Base-by-base conservation (phyloP, 2,888 invertebrate species). In the Lasioglossum villosulum region DNA sequence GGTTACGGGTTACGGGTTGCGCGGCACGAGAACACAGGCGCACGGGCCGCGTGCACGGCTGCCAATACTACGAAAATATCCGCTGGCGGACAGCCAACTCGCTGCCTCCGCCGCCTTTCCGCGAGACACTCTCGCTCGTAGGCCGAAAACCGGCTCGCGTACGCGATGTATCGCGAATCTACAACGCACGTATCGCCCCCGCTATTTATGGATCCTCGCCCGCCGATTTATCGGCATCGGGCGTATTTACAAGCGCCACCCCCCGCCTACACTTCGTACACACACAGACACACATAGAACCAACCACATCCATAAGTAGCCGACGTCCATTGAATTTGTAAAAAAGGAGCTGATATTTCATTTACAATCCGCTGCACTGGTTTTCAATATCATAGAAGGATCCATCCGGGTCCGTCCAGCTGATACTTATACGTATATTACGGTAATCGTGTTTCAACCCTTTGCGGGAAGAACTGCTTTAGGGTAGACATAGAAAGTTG, bases 131-230 rank as follows among this genome's bases (percentile, higher is more conserved):
- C 78, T 59, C 14, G 1, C 59, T 27, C 5, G 27, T 45, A 75
- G 73, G 19, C 63, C 16, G 45, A 27, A 71, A 23, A 45, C 71
- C 45, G 14, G 45, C 82, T 84, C 63, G 78, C 83, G 75, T 72
- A 59, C 52, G 27, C 80, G 68, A 75, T 75, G 52, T 82, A 84
- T 82, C 77, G 78, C 77, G 78, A 30, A 37, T 45, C 76, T 30
- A 77, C 66, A 34, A 83, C 76, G 81, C 88, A 81, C 87, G 86
- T 90, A 91, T 87, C 83, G 83, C 72, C 52, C 52, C 52, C 80
- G 84, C 89, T 93, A 93, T 93, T 93, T 93, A 93, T 93, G 92
- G 92, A 91, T 87, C 87, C 87, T 80, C 88, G 84, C 89, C 91
- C 88, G 85, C 83, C 83, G 92, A 93, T 93, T 93, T 93, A 93